Evolutionary conservation across 1,140 invertebrate genomes (phyloP).

Genomic region (Sitobion miscanthi): DNA sequence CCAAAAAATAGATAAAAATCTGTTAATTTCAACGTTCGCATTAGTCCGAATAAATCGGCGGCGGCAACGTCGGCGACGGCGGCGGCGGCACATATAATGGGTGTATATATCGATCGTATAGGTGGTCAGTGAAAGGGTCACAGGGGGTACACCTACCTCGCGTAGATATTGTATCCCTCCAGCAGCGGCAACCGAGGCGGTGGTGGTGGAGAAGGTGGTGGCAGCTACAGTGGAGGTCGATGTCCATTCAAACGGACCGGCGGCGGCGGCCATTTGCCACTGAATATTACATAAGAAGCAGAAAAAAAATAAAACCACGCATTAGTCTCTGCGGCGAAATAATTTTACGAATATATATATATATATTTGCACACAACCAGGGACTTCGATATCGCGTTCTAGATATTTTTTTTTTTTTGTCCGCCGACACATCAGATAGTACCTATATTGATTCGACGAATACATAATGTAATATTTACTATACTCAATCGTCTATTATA

Average conservation of each 20-base stretch:
- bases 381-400: background rate
- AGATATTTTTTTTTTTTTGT: background rate
- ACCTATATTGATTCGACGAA: background rate
- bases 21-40: constrained; percentile 22
- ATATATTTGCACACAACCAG: too few relatives aligned
- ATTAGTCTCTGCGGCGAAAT: background rate
- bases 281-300: constrained; percentile 49
- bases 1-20: constrained; percentile 45
- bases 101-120: constrained; percentile 48
- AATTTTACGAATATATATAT: background rate
- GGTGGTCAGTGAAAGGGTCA: constrained; percentile 55
- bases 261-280: constrained; percentile 39
- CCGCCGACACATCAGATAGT: background rate
- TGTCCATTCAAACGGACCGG: constrained; percentile 50
- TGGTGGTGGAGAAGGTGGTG: background rate
- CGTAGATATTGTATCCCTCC: constrained; percentile 45
- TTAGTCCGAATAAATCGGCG: background rate
- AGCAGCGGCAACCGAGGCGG: background rate
- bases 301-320: background rate
- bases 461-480: background rate
- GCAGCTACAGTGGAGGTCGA: constrained; percentile 25
- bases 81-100: background rate
- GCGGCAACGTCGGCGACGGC: background rate
- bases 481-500: background rate
- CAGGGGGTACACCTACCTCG: constrained; percentile 29